Evolutionary conservation across 2,888 invertebrate genomes (phyloP), one percentile per base, ranked within the genome.

Genomic region (Tanytarsus gracilentus): DNA sequence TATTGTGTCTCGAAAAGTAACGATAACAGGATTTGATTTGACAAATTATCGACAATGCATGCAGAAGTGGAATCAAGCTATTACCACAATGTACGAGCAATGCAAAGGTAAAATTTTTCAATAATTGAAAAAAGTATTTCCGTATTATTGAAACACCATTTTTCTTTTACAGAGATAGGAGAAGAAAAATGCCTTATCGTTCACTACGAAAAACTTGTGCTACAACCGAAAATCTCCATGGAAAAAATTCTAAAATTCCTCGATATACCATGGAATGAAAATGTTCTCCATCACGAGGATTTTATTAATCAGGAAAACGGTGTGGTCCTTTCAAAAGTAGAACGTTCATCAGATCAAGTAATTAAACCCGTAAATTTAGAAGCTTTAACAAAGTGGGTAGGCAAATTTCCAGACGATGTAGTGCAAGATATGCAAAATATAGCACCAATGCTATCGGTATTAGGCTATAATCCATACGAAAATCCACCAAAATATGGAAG

Each of bases 351-450:
- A 64, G 97, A 98, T 79, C 98, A 98, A 80, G 96, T 99, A 68
- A 93, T 98, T 73, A 96, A 97, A 70, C 95, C 98, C 11, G 89
- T 99, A 63, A 98, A 99, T 78, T 78, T 92, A 69, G 97, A 97
- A 75, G 98, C 98, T 51, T 79, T 98, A 64, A 83, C 84, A 68
- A 92, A 91, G 77, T 93, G 92, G 93, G 91, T 90, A 65, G 91
- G 89, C 62, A 82, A 87, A 71, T 82, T 93, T 70, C 92, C 93
- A 68, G 82, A 84, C 23, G 96, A 98, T 76, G 95, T 97, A 63
- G 83, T 94, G 64, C 81, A 82, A 63, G 93, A 95, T 72, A 93
- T 95, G 92, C 86, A 88, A 14, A 85, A 86, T 67, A 83, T 96
- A 67, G 96, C 96, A 64, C 96, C 96, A 63, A 97, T 97, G 96